phyloP scores from a whole-genome alignment of 2,113 vertebrate species.

The Microcebus griseorufus region DNA sequence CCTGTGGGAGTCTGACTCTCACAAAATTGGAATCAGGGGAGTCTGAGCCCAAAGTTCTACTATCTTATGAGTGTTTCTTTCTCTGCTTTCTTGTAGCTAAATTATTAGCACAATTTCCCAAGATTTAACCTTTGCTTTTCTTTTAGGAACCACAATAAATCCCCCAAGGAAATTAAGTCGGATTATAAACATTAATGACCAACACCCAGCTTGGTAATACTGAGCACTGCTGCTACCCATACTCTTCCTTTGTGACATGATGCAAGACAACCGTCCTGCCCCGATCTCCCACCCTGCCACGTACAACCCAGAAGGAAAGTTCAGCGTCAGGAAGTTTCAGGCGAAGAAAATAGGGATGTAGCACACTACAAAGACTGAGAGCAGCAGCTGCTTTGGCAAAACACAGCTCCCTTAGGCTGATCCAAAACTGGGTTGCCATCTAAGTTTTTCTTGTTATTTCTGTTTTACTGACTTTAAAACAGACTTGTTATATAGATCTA shows the following conservation, averaged over 20 bases:
- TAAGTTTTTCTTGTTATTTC: not conserved
- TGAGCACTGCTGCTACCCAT: not conserved
- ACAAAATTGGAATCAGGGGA: not conserved
- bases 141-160: not conserved
- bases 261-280: not conserved
- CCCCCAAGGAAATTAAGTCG: not conserved
- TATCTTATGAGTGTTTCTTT: not conserved
- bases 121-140: not conserved
- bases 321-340: not conserved
- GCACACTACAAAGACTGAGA: not conserved
- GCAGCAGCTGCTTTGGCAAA: rapidly evolving
- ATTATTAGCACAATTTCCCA: not conserved
- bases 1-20: not conserved
- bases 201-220: not conserved
- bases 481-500: not conserved
- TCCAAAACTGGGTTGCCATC: not conserved
- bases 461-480: not conserved
- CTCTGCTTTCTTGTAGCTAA: not conserved
- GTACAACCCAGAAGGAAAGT: not conserved
- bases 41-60: not conserved
- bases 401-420: not conserved
- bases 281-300: not conserved
- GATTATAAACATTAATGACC: conserved; percentile 16
- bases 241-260: not conserved
- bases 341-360: not conserved